Evolutionary conservation across 2,888 invertebrate species (phyloP), one percentile per base, ranked within the genome.

Genomic region (Nomada lathburiana): DNA sequence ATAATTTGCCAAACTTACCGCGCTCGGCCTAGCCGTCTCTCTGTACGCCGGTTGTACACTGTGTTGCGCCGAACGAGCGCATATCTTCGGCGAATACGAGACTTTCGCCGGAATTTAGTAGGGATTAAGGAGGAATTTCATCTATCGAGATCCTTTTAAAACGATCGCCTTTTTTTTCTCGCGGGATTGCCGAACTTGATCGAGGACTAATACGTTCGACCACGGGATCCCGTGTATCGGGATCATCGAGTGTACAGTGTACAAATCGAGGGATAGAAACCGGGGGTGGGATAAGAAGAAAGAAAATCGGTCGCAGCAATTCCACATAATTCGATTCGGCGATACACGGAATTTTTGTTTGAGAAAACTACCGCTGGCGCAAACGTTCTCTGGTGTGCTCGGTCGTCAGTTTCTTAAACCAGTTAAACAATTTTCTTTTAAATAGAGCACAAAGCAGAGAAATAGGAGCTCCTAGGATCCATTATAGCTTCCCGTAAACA

Each of bases 1-100:
- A 82, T 83, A 82, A 83, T 83, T 77, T 83, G n/a, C 55, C 16
- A 0, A 82, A 83, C 64, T 77, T 82, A 82, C 55, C 23, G 50
- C 18, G 55, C 55, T 23, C 20, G 29, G 36, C 11, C 16, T 20
- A 16, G 29, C 60, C 11, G 57, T 20, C 26, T 52, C 53, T 68
- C 50, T 65, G 59, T 73, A 70, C 77, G 57, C 67, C 2, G 26
- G 26, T 26, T 26, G 26, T 26, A 26, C 26, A 2, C 26, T 26
- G 2, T 26, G 26, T 26, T 26, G 26, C 26, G 26, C 62, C 29
- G 16, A 47, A 62, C 59, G 44, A 4, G 23, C 62, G 63, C 63
- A 18, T 55, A 72, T 20, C 36, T 57, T 71, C 53, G 29, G 55
- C 70, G 63, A 64, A 59, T 64, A 71, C 62, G 69, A 74, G 47